Base-by-base conservation (phyloP, 2,797 vertebrate species). In the Florisuga fusca region DNA sequence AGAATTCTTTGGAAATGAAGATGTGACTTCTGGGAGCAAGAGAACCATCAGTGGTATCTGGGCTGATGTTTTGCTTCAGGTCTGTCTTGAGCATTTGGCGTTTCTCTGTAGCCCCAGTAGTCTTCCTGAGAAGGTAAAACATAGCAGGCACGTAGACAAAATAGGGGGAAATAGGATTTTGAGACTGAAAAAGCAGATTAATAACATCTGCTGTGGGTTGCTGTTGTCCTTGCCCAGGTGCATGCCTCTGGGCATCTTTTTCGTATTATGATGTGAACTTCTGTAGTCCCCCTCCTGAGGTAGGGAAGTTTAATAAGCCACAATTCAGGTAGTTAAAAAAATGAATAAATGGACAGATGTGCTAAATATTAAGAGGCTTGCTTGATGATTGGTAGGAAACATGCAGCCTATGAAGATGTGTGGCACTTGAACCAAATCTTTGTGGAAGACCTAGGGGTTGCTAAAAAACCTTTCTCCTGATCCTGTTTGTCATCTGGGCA, bases 261-360 rank as follows among this genome's bases (percentile, higher is more conserved):
- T 43, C 22, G 0, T 51, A 10, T 69, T 76, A 19, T 26, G 21
- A 3, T 31, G 18, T 62, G 11, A 16, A 6, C 71, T 85, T 79
- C 50, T 88, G 17, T 17, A 54, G 68, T 73, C 53, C 10, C 50
- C 20, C 20, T 5, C 11, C 20, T n/a, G 27, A 46, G 22, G 22
- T 26, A 36, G 20, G 29, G 16, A 41, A 31, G 36, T 38, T 88
- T 83, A 13, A 20, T 45, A 50, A 82, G 33, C 22, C 36, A 25
- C 51, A 36, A 1, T 58, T 79, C 63, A 48, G 68, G 9, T 58
- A 13, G 69, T 53, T 16, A 16, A 89, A 18, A 14, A 41, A 41
- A 14, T 41, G 5, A 41, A 41, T 41, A 41, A 41, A 41, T 41
- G 18, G 6, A 0, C 31, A 55, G 12, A n/a, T 3, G 0, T 0